Percentiles rank a stretch among this genome's conserved stretches.
phyloP scores from a whole-genome alignment of 2,797 vertebrate species.

The Oryzias sinensis region DNA sequence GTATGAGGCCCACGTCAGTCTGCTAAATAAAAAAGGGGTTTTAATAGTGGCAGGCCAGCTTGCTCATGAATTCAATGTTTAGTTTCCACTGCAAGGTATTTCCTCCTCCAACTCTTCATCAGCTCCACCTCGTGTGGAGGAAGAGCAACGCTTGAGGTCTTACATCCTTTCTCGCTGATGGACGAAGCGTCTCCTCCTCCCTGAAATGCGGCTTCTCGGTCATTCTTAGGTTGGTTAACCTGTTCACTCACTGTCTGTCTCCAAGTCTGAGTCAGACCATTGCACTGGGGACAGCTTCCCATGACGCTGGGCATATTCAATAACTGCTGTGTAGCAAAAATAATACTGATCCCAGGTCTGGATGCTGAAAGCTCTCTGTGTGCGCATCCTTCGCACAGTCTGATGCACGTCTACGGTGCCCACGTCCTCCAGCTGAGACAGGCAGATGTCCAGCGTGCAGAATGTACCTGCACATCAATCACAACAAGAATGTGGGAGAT shows the following conservation, averaged over 20 bases:
- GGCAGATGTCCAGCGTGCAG: conserved; percentile 87
- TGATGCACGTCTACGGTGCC: conserved; percentile 81
- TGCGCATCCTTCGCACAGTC: conserved; percentile 83
- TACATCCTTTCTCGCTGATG: conserved; percentile 43
- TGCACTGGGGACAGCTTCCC: conserved; percentile 80
- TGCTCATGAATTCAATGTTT: conserved; percentile 43
- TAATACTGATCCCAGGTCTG: conserved; percentile 90
- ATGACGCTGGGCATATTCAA: conserved; percentile 83
- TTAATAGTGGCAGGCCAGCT: conserved; percentile 72
- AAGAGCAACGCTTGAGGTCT: conserved; percentile 46
- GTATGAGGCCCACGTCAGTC: conserved; percentile 57
- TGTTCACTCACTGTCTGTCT: conserved; percentile 83
- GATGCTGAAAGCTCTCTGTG: conserved; percentile 85
- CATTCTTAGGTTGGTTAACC: conserved; percentile 29
- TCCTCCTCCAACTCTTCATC: conserved; percentile 34
- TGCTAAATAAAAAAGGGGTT: conserved; percentile 63
- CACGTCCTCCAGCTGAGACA: conserved; percentile 83
- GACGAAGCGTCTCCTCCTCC: conserved; percentile 37
- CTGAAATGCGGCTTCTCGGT: conserved; percentile 23
- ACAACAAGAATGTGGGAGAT: neutral
- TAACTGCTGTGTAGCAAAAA: conserved; percentile 84
- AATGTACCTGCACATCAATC: conserved; percentile 75
- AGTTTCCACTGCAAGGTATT: conserved; percentile 51
- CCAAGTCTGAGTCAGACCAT: conserved; percentile 86
- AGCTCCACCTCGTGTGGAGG: conserved; percentile 38